phyloP scores from a whole-genome alignment of 2,888 invertebrate genomes.

The Ceraclea dissimilis region DNA sequence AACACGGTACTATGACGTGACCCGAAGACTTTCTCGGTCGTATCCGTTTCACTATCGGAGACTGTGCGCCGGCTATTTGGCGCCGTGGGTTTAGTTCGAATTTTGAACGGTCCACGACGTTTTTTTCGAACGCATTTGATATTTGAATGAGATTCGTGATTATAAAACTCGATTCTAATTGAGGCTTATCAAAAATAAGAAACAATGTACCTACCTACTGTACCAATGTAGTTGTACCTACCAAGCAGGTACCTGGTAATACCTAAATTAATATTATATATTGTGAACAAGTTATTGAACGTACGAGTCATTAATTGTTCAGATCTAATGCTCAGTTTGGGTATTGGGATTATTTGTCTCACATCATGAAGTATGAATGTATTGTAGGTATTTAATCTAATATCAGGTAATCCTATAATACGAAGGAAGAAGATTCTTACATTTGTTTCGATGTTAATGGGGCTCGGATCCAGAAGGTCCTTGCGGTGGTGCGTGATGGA shows the following conservation, averaged over 20 bases:
- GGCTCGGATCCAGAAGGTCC: constrained; percentile 8
- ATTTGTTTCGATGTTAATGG: constrained; percentile 11
- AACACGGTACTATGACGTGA: background rate
- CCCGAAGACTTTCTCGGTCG: constrained; percentile 18
- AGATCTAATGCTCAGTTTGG: too few relatives aligned
- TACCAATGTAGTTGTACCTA: too few relatives aligned
- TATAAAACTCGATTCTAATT: background rate
- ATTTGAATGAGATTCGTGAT: constrained; percentile 6
- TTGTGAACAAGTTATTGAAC: too few relatives aligned
- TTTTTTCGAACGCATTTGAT: constrained; percentile 6
- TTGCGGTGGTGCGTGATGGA: constrained; percentile 1
- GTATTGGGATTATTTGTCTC: too few relatives aligned
- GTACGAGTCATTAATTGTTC: too few relatives aligned
- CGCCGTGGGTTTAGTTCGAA: constrained; percentile 27
- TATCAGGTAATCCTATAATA: too few relatives aligned
- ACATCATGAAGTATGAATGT: too few relatives aligned
- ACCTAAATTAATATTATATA: too few relatives aligned
- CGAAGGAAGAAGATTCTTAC: constrained; percentile 3
- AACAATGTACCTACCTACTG: too few relatives aligned
- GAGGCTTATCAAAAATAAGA: background rate
- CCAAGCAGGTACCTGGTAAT: too few relatives aligned
- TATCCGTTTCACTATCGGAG: constrained; percentile 19
- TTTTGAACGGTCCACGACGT: constrained; percentile 5
- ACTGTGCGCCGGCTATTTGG: constrained; percentile 32
- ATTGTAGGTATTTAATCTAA: too few relatives aligned